These are phyloP conservation scores for Eurypyga helias DNA, from an alignment of 2,113 vertebrate genomes.

Conservation along the genomic window DNA sequence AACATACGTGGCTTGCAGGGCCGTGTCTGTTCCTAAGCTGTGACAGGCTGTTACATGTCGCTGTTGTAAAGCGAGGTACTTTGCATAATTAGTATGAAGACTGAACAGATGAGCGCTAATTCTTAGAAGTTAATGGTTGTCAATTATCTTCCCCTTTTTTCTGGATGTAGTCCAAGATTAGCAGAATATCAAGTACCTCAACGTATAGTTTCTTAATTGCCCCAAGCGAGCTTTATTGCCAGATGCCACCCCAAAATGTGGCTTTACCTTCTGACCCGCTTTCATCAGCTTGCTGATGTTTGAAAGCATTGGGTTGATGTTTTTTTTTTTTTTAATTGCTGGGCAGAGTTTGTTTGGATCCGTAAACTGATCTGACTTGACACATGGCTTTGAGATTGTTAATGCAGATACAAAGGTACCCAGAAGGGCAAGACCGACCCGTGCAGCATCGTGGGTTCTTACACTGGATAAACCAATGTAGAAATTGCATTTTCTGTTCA, in stretches of 20 bases:
- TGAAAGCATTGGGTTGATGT: background rate
- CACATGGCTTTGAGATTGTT: background rate
- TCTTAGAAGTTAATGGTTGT: conserved; percentile 45
- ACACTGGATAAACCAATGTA: fast-evolving
- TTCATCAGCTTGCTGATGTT: background rate
- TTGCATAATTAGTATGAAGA: conserved; percentile 44
- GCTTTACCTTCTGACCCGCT: conserved; percentile 9
- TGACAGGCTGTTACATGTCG: background rate
- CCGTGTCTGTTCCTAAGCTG: background rate
- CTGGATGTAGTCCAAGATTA: background rate
- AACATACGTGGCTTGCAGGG: background rate
- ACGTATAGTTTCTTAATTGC: background rate
- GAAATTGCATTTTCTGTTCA: background rate
- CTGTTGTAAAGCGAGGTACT: background rate
- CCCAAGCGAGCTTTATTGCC: background rate
- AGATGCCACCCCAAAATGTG: background rate
- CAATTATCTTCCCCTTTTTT: background rate
- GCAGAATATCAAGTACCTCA: background rate
- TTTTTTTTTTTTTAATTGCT: background rate
- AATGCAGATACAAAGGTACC: background rate
- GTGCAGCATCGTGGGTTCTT: background rate
- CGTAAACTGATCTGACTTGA: background rate
- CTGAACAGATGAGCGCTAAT: conserved; percentile 47
- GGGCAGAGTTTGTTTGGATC: background rate
- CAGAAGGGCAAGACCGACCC: background rate